These are phyloP conservation scores for Gorsachius goisagi DNA, from an alignment of 2,113 vertebrate species.

Conservation along the genomic window DNA sequence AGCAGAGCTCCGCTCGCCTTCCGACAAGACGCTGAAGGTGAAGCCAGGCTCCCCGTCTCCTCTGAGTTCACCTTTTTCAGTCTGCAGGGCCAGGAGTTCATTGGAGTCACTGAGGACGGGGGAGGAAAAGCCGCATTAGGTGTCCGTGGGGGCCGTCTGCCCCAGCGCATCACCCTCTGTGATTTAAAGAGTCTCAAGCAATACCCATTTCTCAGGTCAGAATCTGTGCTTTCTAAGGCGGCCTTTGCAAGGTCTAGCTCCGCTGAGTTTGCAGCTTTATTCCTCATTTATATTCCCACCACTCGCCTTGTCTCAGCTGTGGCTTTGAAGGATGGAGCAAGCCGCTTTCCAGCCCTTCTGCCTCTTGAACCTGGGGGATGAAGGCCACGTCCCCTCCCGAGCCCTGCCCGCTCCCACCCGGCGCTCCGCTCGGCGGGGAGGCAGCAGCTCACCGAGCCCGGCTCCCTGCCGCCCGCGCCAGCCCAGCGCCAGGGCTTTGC, in stretches of 20 bases:
- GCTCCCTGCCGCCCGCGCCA: no score
- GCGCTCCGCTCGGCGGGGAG: neutral
- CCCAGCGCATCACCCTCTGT: fast-evolving
- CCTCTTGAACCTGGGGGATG: no score
- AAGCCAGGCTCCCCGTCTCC: neutral
- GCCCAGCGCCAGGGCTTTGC: no score
- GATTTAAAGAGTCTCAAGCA: neutral
- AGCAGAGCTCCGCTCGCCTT: neutral
- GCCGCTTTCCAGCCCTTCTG: neutral
- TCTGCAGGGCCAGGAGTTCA: neutral
- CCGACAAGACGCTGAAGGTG: neutral
- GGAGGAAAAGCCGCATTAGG: neutral
- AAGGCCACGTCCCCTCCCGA: neutral
- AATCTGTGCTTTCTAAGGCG: neutral
- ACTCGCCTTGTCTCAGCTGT: fast-evolving
- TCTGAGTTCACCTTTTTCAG: neutral
- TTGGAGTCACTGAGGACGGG: neutral
- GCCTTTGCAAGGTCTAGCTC: neutral
- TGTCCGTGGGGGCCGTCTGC: neutral
- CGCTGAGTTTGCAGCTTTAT: neutral
- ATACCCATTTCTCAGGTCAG: neutral
- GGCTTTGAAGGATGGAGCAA: neutral
- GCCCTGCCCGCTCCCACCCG: neutral
- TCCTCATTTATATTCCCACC: neutral
- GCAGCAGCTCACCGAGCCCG: no score